A percentile compares a stretch with the other conserved stretches of the same genome.
Evolutionary conservation across 2,113 vertebrate genomes (phyloP).

Genomic region (Isurus oxyrinchus): DNA sequence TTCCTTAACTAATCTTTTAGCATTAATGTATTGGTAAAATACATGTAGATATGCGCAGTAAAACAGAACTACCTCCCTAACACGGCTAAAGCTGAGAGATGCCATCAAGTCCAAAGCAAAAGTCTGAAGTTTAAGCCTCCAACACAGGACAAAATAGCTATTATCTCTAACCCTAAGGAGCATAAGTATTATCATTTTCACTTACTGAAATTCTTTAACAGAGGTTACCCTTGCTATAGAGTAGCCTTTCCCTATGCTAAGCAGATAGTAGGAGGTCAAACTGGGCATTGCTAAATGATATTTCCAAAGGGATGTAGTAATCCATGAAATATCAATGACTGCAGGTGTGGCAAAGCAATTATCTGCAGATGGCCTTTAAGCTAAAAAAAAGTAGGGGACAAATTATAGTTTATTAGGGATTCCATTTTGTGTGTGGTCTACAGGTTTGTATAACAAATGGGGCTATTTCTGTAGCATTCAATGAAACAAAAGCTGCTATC

Average conservation of each 20-base stretch:
- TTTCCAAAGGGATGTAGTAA: background rate
- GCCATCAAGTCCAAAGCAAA: background rate
- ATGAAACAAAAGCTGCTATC: too few species aligned
- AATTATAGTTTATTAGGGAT: background rate
- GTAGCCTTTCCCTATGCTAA: background rate
- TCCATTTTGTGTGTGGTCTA: background rate
- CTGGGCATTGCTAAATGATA: background rate
- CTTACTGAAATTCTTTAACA: background rate
- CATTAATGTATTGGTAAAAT: too few species aligned
- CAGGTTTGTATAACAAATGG: too few species aligned
- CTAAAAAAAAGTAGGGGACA: background rate
- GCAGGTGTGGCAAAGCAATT: background rate
- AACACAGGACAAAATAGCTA: background rate
- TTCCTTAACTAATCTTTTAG: too few species aligned
- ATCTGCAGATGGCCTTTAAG: background rate
- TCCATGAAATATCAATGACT: background rate
- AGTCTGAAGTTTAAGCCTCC: background rate
- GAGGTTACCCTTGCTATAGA: background rate
- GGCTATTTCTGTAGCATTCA: too few species aligned
- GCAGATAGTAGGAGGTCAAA: background rate
- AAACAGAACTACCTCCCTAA: too few species aligned
- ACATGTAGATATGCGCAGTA: too few species aligned
- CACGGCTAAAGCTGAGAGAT: background rate
- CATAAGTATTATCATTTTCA: background rate
- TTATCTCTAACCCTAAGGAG: background rate